Conservation (phyloP, 2,888 invertebrate species). For the Cosmia trapezina region DNA sequence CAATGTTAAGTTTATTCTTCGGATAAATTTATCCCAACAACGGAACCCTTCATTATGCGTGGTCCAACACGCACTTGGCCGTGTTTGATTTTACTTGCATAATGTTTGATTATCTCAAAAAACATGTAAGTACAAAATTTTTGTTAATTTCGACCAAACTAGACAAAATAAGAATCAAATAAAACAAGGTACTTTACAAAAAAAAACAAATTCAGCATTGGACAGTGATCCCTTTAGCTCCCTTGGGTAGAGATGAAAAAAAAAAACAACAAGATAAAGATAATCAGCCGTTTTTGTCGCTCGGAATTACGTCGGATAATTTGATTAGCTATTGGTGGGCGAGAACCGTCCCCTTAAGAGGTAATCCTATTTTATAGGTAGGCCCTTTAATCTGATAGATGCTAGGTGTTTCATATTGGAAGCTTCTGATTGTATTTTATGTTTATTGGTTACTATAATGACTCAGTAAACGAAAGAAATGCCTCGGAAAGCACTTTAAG, state of each 20-base stretch:
- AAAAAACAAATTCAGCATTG: slow-evolving; percentile 73
- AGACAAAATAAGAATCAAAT: slow-evolving; percentile 58
- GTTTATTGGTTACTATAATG: slow-evolving; percentile 58
- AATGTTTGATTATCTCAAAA: background rate
- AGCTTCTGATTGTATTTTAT: slow-evolving; percentile 66
- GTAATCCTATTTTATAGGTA: slow-evolving; percentile 85
- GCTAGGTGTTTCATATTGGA: slow-evolving; percentile 72
- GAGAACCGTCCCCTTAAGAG: slow-evolving; percentile 82
- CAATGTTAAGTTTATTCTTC: too few relatives aligned
- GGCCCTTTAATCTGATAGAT: slow-evolving; percentile 79
- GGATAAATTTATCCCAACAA: too few relatives aligned
- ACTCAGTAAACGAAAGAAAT: slow-evolving; percentile 20
- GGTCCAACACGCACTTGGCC: too few relatives aligned
- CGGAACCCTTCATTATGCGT: too few relatives aligned
- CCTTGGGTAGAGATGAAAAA: slow-evolving; percentile 74
- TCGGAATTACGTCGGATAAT: slow-evolving; percentile 85
- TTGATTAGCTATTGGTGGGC: slow-evolving; percentile 87
- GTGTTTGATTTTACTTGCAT: background rate
- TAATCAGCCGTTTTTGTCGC: slow-evolving; percentile 88
- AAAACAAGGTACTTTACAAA: slow-evolving; percentile 59
- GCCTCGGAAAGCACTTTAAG: too few relatives aligned
- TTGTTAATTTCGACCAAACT: slow-evolving; percentile 29
- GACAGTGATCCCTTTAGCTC: slow-evolving; percentile 80
- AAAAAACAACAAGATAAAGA: slow-evolving; percentile 79
- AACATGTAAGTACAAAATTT: slow-evolving; percentile 14